These are phyloP conservation scores for Lacerta agilis DNA, from an alignment of 2,797 vertebrate genomes.

Conservation along the genomic window DNA sequence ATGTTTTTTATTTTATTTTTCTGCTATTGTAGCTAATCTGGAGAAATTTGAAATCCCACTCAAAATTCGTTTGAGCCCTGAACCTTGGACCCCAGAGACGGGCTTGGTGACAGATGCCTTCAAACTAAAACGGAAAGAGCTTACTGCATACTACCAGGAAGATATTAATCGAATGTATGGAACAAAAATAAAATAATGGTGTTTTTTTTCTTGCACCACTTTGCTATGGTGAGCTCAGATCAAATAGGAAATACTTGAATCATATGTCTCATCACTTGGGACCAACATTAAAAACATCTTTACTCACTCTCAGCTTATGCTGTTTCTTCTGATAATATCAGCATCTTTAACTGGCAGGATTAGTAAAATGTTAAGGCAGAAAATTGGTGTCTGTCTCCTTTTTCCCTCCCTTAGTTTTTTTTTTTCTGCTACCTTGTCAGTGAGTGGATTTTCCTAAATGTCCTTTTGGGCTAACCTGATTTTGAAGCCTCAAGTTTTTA, in stretches of 20 bases:
- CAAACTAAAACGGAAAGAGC: slow-evolving; percentile 94
- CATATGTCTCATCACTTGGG: slow-evolving; percentile 74
- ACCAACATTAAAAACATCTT: slow-evolving; percentile 69
- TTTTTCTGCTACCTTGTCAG: slow-evolving; percentile 69
- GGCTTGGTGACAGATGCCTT: slow-evolving; percentile 95
- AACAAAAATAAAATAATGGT: slow-evolving; percentile 77
- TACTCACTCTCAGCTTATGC: slow-evolving; percentile 68
- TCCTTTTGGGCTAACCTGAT: slow-evolving; percentile 68
- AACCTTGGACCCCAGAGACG: slow-evolving; percentile 94
- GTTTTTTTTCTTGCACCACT: slow-evolving; percentile 37
- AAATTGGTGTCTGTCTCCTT: slow-evolving; percentile 75
- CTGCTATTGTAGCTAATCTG: slow-evolving; percentile 81
- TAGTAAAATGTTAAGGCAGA: slow-evolving; percentile 76
- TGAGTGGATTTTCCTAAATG: slow-evolving; percentile 63
- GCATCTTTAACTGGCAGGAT: slow-evolving; percentile 69
- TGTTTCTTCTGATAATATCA: slow-evolving; percentile 66
- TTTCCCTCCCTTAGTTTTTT: slow-evolving; percentile 56
- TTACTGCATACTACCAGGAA: slow-evolving; percentile 87
- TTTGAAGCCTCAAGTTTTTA: slow-evolving; percentile 83
- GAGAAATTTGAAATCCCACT: slow-evolving; percentile 94
- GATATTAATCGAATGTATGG: slow-evolving; percentile 95
- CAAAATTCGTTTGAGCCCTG: slow-evolving; percentile 90
- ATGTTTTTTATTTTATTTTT: neutral
- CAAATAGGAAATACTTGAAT: slow-evolving; percentile 84
- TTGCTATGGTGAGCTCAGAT: slow-evolving; percentile 73